Conservation (phyloP, 2,888 invertebrate genomes). For the Bugulina stolonifera region DNA sequence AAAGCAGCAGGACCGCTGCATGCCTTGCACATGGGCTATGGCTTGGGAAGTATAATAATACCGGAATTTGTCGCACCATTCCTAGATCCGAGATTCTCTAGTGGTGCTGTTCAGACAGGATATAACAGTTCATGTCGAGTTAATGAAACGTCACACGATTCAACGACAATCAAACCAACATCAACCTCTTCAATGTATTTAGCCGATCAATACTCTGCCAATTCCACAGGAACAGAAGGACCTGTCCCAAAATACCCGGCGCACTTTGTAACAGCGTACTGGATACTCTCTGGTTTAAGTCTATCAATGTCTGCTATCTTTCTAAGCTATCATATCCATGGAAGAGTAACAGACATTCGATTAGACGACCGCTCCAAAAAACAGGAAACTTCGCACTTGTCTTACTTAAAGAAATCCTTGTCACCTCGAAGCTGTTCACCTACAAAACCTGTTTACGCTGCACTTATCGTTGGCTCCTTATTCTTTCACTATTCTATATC, state of each 20-base stretch:
- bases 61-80: constrained; percentile 29
- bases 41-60: constrained; percentile 38
- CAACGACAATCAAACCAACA: background rate
- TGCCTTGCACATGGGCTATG: constrained; percentile 38
- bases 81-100: background rate
- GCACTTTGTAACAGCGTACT: background rate
- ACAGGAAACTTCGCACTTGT: background rate
- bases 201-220: background rate
- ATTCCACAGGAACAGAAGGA: background rate
- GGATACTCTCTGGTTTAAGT: background rate
- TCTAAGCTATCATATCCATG: background rate
- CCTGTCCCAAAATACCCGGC: background rate
- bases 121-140: background rate
- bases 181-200: no score
- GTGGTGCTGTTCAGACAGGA: background rate
- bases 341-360: background rate
- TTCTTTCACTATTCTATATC: background rate
- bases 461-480: background rate
- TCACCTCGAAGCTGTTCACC: background rate
- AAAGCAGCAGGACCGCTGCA: constrained; percentile 37
- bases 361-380: background rate
- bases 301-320: background rate
- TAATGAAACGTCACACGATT: background rate
- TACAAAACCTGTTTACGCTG: background rate
- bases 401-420: background rate